phyloP scores from a whole-genome alignment of 2,888 invertebrate genomes.

The Parnassius mnemosyne region DNA sequence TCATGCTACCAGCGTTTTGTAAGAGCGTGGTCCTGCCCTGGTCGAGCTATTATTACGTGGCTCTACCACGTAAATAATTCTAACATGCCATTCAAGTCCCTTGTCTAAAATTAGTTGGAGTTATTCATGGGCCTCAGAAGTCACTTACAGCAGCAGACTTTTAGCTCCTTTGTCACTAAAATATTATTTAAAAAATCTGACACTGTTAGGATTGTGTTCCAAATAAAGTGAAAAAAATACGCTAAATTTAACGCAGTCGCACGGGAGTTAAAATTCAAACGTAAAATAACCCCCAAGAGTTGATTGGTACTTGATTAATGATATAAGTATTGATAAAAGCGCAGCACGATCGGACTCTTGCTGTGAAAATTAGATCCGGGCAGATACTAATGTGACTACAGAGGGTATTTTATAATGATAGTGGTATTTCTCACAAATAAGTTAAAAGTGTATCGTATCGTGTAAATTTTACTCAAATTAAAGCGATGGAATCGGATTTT shows the following conservation, averaged over 20 bases:
- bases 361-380: constrained; percentile 66
- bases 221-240: neutral
- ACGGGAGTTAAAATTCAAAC: constrained; percentile 47
- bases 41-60: too few species aligned
- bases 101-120: too few species aligned
- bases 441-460: neutral
- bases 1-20: too few species aligned
- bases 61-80: too few species aligned
- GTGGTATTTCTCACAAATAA: constrained; percentile 3
- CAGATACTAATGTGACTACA: constrained; percentile 41
- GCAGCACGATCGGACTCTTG: constrained; percentile 61
- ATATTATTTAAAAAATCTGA: too few species aligned
- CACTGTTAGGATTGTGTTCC: too few species aligned
- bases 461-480: neutral
- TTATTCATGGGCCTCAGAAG: too few species aligned
- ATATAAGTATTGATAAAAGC: constrained; percentile 59
- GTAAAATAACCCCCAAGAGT: constrained; percentile 48
- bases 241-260: constrained; percentile 28
- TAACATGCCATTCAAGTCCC: too few species aligned
- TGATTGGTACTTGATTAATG: constrained; percentile 74
- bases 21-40: too few species aligned
- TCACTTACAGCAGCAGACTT: too few species aligned
- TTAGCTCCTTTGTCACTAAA: too few species aligned
- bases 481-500: neutral
- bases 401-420: constrained; percentile 11